Percentiles rank a stretch among this genome's conserved stretches.
These are phyloP conservation scores for Balaenoptera acutorostrata DNA, from an alignment of 2,113 vertebrate genomes.

Conservation along the genomic window DNA sequence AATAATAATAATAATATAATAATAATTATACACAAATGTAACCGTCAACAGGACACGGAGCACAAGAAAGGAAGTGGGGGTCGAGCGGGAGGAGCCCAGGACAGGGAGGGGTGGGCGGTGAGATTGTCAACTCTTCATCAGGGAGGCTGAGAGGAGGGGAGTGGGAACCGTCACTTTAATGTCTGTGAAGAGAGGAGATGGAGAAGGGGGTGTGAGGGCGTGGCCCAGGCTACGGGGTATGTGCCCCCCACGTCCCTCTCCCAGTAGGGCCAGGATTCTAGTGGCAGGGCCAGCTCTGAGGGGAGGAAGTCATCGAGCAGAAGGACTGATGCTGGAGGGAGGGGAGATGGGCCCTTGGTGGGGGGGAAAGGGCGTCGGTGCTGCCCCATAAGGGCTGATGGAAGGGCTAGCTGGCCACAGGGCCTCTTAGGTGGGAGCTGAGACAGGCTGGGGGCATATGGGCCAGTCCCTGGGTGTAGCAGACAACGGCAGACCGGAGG, in stretches of 20 bases:
- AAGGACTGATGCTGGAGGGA: not conserved
- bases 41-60: conserved; percentile 72
- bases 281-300: not conserved
- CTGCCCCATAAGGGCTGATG: not conserved
- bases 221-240: not conserved
- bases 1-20: conserved; percentile 74
- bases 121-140: conserved; percentile 74
- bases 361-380: not conserved
- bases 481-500: conserved; percentile 15
- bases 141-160: conserved; percentile 71
- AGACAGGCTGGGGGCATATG: not conserved
- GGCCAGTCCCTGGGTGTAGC: conserved; percentile 46
- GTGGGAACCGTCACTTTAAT: conserved; percentile 73
- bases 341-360: not conserved
- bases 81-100: conserved; percentile 66
- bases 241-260: conserved; percentile 40
- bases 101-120: conserved; percentile 66
- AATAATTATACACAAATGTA: conserved; percentile 79
- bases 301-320: not conserved
- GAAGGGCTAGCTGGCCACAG: conserved; percentile 22
- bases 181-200: conserved; percentile 76
- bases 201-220: conserved; percentile 53
- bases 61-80: conserved; percentile 67
- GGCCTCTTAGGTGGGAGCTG: conserved; percentile 20
- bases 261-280: not conserved